Evolutionary conservation across 2,797 vertebrate species (phyloP).

Genomic region (Balearica regulorum): DNA sequence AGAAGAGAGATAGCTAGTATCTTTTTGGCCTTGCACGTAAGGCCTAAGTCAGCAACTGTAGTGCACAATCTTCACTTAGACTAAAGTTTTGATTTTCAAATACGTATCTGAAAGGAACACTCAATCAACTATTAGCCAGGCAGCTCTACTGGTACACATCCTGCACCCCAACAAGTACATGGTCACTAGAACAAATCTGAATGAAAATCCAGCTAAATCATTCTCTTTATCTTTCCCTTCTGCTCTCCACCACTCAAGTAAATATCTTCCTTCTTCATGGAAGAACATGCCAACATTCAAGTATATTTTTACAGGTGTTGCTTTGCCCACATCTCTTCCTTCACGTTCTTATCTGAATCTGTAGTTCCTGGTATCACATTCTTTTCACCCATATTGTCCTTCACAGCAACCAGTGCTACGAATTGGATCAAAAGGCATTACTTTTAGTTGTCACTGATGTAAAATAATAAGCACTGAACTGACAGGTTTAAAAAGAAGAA

Average conservation of each 20-base stretch:
- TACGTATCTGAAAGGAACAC: neutral
- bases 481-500: neutral
- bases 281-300: neutral
- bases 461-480: neutral
- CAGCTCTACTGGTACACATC: neutral
- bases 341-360: neutral
- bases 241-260: neutral
- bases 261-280: neutral
- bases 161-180: neutral
- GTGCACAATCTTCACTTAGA: neutral
- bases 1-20: neutral
- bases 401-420: neutral
- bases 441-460: neutral
- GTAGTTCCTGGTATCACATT: neutral
- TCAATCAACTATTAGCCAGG: neutral
- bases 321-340: neutral
- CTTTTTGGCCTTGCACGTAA: neutral
- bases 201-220: neutral
- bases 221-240: neutral
- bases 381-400: neutral
- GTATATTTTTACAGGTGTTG: neutral
- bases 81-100: neutral
- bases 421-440: neutral
- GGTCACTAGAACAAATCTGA: neutral
- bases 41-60: neutral